phyloP scores from a whole-genome alignment of 2,888 invertebrate genomes.

The Ophonus ardosiacus region DNA sequence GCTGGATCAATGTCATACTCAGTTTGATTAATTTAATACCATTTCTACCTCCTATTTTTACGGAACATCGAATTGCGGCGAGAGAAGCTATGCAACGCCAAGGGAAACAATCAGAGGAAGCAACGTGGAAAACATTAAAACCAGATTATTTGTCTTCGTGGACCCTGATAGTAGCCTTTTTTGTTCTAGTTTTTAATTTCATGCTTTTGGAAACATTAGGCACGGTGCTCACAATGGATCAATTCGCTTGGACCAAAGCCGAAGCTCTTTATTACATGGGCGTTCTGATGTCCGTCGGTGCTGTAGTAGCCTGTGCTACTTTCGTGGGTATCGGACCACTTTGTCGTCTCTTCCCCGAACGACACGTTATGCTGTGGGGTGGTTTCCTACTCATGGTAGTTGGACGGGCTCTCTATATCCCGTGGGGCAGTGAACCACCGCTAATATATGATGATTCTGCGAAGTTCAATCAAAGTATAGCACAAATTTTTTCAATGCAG shows the following conservation, averaged over 20 bases:
- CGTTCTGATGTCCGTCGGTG: conserved; percentile 88
- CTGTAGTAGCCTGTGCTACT: conserved; percentile 85
- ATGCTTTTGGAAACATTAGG: conserved; percentile 92
- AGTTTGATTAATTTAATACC: conserved; percentile 85
- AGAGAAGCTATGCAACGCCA: conserved; percentile 87
- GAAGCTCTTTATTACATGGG: conserved; percentile 90
- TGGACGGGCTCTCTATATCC: conserved; percentile 86
- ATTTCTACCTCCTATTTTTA: conserved; percentile 86
- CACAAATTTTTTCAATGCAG: not conserved
- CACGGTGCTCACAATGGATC: conserved; percentile 91
- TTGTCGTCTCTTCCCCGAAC: conserved; percentile 85
- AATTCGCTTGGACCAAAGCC: conserved; percentile 90
- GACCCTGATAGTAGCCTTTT: conserved; percentile 89
- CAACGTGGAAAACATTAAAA: conserved; percentile 84
- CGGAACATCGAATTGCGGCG: conserved; percentile 87
- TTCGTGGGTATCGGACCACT: conserved; percentile 85
- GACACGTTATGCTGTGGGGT: conserved; percentile 88
- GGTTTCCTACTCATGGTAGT: conserved; percentile 89
- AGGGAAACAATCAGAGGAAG: conserved; percentile 84
- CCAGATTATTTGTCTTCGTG: conserved; percentile 87
- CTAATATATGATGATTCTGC: conserved; percentile 71
- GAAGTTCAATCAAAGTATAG: conserved; percentile 10
- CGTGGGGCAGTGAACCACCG: conserved; percentile 86
- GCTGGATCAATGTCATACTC: conserved; percentile 89
- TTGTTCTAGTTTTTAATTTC: conserved; percentile 91